These are phyloP conservation scores for Etheostoma spectabile DNA, from an alignment of 2,113 vertebrate genomes.

Conservation along the genomic window DNA sequence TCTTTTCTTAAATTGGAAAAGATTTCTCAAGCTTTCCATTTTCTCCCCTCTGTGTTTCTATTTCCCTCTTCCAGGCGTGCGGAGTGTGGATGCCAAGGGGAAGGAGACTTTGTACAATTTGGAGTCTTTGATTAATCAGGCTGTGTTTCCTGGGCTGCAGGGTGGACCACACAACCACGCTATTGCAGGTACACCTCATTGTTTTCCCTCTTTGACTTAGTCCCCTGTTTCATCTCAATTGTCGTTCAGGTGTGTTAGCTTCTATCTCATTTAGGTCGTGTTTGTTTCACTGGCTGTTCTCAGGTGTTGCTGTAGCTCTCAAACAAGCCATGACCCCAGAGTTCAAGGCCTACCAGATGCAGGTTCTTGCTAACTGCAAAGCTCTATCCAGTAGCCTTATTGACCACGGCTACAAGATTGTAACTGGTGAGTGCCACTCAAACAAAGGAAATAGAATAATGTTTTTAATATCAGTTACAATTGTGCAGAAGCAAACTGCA, in stretches of 20 bases:
- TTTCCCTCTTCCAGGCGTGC: constrained; percentile 81
- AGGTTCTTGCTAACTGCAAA: constrained; percentile 92
- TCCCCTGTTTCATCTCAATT: background rate
- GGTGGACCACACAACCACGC: constrained; percentile 98
- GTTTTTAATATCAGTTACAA: background rate
- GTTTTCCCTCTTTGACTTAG: background rate
- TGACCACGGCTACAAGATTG: constrained; percentile 90
- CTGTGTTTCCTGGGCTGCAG: constrained; percentile 96
- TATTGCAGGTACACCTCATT: constrained; percentile 88
- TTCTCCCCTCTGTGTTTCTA: background rate
- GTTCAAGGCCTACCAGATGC: constrained; percentile 92
- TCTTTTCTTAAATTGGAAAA: background rate
- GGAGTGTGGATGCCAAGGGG: constrained; percentile 91
- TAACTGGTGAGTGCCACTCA: constrained; percentile 86
- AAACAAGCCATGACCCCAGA: constrained; percentile 93
- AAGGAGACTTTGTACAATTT: constrained; percentile 92
- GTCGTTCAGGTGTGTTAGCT: background rate
- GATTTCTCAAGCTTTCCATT: background rate
- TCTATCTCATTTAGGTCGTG: background rate
- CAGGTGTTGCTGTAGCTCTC: constrained; percentile 93
- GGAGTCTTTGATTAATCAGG: constrained; percentile 94
- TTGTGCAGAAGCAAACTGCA: background rate
- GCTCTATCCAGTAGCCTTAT: constrained; percentile 81
- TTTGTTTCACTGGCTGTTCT: constrained; percentile 1
- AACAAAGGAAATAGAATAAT: background rate